These are phyloP conservation scores for Acrocephalus arundinaceus DNA, from an alignment of 2,113 vertebrate species.

Conservation along the genomic window DNA sequence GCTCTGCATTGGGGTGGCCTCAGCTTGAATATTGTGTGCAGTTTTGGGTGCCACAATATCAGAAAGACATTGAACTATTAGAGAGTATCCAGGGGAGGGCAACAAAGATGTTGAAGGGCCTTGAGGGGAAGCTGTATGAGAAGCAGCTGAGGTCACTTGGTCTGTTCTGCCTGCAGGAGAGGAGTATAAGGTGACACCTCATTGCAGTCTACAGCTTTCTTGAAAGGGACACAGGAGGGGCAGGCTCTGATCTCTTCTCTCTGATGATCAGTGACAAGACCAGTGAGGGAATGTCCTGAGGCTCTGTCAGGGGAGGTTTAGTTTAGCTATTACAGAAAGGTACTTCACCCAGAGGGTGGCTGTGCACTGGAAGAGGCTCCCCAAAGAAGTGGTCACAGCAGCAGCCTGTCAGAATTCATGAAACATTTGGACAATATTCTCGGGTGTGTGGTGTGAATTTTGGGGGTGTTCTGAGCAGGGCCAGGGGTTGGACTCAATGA, in stretches of 20 bases:
- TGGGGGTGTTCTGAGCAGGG: background rate
- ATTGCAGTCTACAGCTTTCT: background rate
- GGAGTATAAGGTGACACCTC: background rate
- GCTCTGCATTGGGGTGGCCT: background rate
- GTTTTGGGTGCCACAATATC: background rate
- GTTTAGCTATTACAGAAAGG: too few species aligned
- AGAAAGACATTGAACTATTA: background rate
- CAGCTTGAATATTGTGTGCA: fast-evolving
- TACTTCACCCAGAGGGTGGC: background rate
- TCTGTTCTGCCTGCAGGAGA: background rate
- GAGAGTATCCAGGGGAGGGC: background rate
- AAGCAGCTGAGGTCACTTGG: fast-evolving
- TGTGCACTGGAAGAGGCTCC: background rate
- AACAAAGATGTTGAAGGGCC: background rate
- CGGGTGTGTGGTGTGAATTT: fast-evolving
- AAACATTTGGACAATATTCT: background rate
- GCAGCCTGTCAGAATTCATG: background rate
- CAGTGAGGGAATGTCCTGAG: background rate
- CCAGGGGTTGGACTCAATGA: background rate
- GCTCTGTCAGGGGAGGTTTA: background rate
- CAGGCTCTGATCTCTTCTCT: background rate
- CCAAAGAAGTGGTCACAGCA: background rate
- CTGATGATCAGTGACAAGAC: background rate
- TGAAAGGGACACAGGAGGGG: fast-evolving
- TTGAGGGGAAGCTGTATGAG: fast-evolving